Evolutionary conservation across 2,888 invertebrate genomes (phyloP), one percentile per base, ranked within the genome.

Genomic region (Drosophila glabriapex): DNA sequence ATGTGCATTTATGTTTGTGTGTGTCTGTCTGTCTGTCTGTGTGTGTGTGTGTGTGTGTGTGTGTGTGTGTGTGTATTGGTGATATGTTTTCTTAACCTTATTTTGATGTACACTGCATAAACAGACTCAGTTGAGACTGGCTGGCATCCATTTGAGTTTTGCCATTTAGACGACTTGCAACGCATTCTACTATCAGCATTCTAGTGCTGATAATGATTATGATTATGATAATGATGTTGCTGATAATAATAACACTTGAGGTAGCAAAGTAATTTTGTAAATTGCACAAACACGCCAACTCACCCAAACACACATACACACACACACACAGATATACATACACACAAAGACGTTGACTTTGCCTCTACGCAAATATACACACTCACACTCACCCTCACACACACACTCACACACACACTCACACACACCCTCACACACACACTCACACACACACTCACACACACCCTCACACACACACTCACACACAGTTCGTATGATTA

Each of bases 401-500:
- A 58, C 50, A 14, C 33, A 3, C 10, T 10, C 3, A 39, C 35
- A 60, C 29, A 7, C 50, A 12, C 59, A 60, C n/a, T n/a, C 46
- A 31, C 29, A 54, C 59, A 60, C 50, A 10, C 31, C 0, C 10
- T 0, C 9, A 29, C 22, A 41, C 28, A 28, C 28, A 0, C 49
- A 31, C 35, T 56, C 29, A 7, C 50, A 16, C 59, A 63, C n/a
- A 16, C 59, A 56, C n/a, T 31, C 31, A 37, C 25, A 37, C 29
- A 22, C 85, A 74, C n/a, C n/a, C n/a, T 28, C 41, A 35, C 29
- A n/a, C 29, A 29, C 43, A 16, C 59, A 56, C n/a, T 31, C 31
- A 37, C 25, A 37, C 29, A 22, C 85, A 74, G 75, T 83, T 86
- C 86, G 90, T 87, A 90, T 87, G 87, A 87, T 87, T 87, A 90